Evolutionary conservation across 2,888 invertebrate species (phyloP).

Genomic region (Trichopoda pennipes): DNA sequence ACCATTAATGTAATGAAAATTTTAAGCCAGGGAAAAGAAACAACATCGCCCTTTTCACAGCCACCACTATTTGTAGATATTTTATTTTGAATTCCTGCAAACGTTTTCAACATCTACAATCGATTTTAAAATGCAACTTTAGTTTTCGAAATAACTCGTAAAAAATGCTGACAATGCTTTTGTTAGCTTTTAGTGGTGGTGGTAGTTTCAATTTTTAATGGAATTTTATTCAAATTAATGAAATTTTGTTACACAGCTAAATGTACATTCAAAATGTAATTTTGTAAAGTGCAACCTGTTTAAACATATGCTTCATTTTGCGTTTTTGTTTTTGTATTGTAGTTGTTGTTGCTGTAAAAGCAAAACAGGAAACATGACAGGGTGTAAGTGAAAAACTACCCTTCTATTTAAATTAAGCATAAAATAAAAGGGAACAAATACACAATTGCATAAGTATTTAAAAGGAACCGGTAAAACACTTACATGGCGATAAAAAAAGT

Average conservation of each 20-base stretch:
- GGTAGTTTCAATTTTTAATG: slow-evolving; percentile 57
- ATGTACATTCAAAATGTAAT: slow-evolving; percentile 46
- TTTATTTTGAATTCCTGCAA: slow-evolving; percentile 37
- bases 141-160: slow-evolving; percentile 38
- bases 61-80: slow-evolving; percentile 10
- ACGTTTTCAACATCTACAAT: slow-evolving; percentile 23
- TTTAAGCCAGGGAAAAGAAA: not conserved
- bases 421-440: not conserved
- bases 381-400: slow-evolving; percentile 37
- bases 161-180: slow-evolving; percentile 60
- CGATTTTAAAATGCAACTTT: slow-evolving; percentile 37
- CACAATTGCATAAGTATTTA: not conserved
- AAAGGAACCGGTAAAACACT: slow-evolving; percentile 50
- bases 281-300: slow-evolving; percentile 67
- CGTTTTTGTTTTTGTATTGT: slow-evolving; percentile 11
- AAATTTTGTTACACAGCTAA: slow-evolving; percentile 58
- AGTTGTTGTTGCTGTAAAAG: not conserved
- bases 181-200: slow-evolving; percentile 10
- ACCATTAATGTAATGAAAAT: slow-evolving; percentile 49
- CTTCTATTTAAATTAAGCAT: not conserved
- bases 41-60: not conserved
- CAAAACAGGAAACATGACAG: slow-evolving; percentile 6
- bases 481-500: slow-evolving; percentile 43
- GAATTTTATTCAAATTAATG: slow-evolving; percentile 63
- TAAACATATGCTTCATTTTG: slow-evolving; percentile 65